Evolutionary conservation across 2,888 invertebrate genomes (phyloP), one percentile per base, ranked within the genome.

Genomic region (Drosophila gaucha): DNA sequence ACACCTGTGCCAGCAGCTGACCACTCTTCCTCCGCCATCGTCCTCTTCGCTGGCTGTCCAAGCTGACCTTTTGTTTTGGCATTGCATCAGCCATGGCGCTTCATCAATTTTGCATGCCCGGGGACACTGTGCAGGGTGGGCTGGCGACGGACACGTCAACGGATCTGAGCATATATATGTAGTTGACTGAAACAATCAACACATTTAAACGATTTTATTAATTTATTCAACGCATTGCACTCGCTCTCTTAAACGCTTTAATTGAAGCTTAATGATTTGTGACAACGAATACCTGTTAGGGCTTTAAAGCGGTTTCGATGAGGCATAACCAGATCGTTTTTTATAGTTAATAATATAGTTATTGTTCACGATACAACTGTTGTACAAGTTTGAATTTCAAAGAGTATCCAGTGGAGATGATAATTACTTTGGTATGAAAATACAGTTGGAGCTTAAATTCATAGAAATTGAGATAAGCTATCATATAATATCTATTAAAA

Each of bases 161-260:
- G 57, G 26, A 65, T 26, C 33, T 46, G 41, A 4, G 9, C 46
- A 20, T 46, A 46, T 46, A 16, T 39, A 26, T 44, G 28, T 44
- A 31, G 60, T 63, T 68, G 79, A 60, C 76, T 72, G 67, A 44
- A 79, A 74, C 74, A 85, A 79, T 82, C 86, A 82, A 74, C 85
- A 74, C 72, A 68, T 74, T 83, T 83, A 86, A 84, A 77, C 74
- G 80, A 71, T 80, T 84, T 68, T 73, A 74, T 84, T 83, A 71
- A 84, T 80, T 86, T 74, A 84, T 86, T 78, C 64, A 78, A 55
- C 55, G 60, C 67, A 22, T 54, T 63, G 43, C 35, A 24, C 14
- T 60, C 30, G 50, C 16, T 58, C 28, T 58, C 22, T 74, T 71
- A 68, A 78, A 71, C 30, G 69, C 35, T 74, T 69, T 60, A 69